Conservation (phyloP, 2,797 vertebrate species). For the Acanthiza pusilla region DNA sequence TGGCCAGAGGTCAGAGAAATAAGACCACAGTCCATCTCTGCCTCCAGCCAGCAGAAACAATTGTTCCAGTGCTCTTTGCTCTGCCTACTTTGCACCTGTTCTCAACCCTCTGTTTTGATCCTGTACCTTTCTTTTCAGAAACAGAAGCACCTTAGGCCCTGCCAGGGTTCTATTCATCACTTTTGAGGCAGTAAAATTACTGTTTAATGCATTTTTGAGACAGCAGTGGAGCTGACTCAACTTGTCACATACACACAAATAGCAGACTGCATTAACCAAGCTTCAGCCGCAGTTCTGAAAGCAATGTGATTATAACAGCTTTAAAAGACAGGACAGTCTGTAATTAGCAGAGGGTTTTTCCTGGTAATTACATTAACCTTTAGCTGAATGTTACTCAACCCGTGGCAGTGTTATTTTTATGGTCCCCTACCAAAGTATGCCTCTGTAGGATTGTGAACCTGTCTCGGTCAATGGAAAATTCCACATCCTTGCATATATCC, state of each 20-base stretch:
- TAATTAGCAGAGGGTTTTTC: constrained; percentile 1
- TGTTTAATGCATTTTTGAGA: background rate
- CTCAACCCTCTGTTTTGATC: background rate
- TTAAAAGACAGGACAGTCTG: constrained; percentile 7
- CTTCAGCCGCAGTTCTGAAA: background rate
- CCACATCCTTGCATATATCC: background rate
- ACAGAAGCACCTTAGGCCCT: background rate
- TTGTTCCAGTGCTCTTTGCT: background rate
- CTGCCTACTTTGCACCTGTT: background rate
- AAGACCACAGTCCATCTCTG: fast-evolving
- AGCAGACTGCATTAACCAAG: background rate
- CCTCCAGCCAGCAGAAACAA: background rate
- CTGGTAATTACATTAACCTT: constrained; percentile 25
- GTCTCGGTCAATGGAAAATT: constrained; percentile 48
- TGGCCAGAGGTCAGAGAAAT: background rate
- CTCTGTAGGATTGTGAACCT: background rate
- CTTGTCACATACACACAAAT: background rate
- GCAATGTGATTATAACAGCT: constrained; percentile 21
- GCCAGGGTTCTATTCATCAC: background rate
- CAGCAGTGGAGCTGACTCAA: background rate
- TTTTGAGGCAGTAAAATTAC: background rate
- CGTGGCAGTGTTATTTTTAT: background rate
- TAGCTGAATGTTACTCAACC: background rate
- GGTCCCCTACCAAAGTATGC: background rate
- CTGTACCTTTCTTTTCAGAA: background rate